Evolutionary conservation across 1,140 invertebrate genomes (phyloP).

Genomic region (Anastrepha ludens): DNA sequence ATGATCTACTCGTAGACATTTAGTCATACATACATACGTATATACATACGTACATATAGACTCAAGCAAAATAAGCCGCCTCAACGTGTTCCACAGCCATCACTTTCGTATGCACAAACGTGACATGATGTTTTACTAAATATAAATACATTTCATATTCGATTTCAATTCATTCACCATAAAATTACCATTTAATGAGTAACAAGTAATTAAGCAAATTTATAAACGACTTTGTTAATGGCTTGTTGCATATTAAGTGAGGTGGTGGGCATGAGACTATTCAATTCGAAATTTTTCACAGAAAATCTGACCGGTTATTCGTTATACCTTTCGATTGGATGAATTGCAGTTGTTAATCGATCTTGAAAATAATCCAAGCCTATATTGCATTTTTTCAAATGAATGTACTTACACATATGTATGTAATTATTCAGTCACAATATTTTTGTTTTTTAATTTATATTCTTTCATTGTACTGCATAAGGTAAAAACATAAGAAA

Average conservation of each 20-base stretch:
- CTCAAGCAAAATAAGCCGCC: neutral
- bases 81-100: neutral
- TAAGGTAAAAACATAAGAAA: too few species aligned
- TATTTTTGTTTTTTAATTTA: too few species aligned
- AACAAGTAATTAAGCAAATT: constrained; percentile 23
- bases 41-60: neutral
- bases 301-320: neutral
- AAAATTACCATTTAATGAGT: constrained; percentile 29
- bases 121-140: constrained; percentile 30
- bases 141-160: neutral
- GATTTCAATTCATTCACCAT: neutral
- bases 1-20: neutral
- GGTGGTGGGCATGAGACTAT: neutral
- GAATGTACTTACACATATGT: too few species aligned
- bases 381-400: too few species aligned
- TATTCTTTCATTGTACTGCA: too few species aligned
- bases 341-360: too few species aligned
- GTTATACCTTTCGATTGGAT: too few species aligned
- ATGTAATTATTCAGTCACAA: too few species aligned
- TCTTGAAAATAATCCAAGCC: too few species aligned
- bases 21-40: neutral
- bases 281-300: neutral
- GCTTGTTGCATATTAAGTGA: neutral
- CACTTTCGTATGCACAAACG: neutral
- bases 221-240: neutral